phyloP scores from a whole-genome alignment of 2,113 vertebrate species.

The Hemichromis elongatus region DNA sequence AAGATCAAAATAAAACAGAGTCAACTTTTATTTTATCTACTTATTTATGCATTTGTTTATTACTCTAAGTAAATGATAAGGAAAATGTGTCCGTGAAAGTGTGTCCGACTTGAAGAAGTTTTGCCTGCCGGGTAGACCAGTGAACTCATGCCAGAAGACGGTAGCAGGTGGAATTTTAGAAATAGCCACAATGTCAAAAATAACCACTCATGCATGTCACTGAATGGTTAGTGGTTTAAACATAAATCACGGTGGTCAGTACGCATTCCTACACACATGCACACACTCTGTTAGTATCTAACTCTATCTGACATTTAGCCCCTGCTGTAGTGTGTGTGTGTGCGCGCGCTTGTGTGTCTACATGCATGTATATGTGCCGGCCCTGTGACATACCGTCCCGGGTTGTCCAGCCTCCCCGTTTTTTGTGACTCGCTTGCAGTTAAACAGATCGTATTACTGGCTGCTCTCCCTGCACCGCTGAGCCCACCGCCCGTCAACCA shows the following conservation, averaged over 20 bases:
- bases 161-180: not conserved
- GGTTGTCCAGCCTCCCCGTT: slow-evolving; percentile 32
- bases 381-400: slow-evolving; percentile 45
- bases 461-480: slow-evolving; percentile 49
- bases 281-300: not conserved
- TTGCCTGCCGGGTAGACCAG: not conserved
- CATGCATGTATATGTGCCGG: not conserved
- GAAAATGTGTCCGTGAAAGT: too few relatives aligned
- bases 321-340: not conserved
- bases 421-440: slow-evolving; percentile 25
- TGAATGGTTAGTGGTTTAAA: not conserved
- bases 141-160: not conserved
- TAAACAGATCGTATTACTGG: slow-evolving; percentile 56
- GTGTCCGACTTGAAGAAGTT: not conserved
- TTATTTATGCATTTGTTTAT: not conserved
- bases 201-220: not conserved
- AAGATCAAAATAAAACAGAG: not conserved
- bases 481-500: slow-evolving; percentile 60
- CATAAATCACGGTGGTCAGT: not conserved
- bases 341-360: not conserved
- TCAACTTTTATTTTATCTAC: not conserved
- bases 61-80: not conserved
- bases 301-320: slow-evolving; percentile 26
- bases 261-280: not conserved
- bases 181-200: not conserved